Evolutionary conservation across 2,797 vertebrate genomes (phyloP).

Genomic region (Hylomyscus alleni): DNA sequence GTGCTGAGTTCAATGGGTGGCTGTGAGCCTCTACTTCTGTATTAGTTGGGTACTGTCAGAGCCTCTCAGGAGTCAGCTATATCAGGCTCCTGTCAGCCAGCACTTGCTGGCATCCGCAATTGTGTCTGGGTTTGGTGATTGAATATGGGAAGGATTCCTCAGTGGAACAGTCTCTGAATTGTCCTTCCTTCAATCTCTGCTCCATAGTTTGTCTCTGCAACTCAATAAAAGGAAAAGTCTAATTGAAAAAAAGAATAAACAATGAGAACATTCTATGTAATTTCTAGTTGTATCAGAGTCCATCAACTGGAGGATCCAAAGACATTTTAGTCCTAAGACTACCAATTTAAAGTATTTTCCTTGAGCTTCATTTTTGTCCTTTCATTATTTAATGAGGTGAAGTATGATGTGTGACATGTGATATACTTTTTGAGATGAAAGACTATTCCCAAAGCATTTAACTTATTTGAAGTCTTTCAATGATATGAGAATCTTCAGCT

Average conservation of each 20-base stretch:
- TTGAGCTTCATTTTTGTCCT: constrained; percentile 20
- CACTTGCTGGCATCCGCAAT: too few relatives aligned
- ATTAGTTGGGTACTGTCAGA: too few relatives aligned
- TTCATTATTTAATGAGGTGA: constrained; percentile 53
- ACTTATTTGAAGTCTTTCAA: constrained; percentile 15
- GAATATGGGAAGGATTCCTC: too few relatives aligned
- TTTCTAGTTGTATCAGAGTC: constrained; percentile 7
- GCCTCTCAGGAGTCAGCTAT: too few relatives aligned
- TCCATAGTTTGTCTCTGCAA: too few relatives aligned
- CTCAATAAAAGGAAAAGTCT: not conserved
- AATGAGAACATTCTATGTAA: not conserved
- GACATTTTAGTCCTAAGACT: constrained; percentile 24
- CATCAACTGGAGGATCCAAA: not conserved
- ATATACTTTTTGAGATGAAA: not conserved
- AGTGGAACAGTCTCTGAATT: too few relatives aligned
- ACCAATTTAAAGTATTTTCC: constrained; percentile 41
- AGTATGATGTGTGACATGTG: not conserved
- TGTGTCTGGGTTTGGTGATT: too few relatives aligned
- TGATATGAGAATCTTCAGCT: not conserved
- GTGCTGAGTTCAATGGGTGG: too few relatives aligned
- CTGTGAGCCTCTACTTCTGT: too few relatives aligned
- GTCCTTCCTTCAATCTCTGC: too few relatives aligned
- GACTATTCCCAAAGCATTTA: not conserved
- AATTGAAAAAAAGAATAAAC: not conserved
- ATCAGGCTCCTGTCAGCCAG: too few relatives aligned